These are phyloP conservation scores for Eupristina koningsbergeri DNA, from an alignment of 1,140 invertebrate genomes.

Conservation along the genomic window DNA sequence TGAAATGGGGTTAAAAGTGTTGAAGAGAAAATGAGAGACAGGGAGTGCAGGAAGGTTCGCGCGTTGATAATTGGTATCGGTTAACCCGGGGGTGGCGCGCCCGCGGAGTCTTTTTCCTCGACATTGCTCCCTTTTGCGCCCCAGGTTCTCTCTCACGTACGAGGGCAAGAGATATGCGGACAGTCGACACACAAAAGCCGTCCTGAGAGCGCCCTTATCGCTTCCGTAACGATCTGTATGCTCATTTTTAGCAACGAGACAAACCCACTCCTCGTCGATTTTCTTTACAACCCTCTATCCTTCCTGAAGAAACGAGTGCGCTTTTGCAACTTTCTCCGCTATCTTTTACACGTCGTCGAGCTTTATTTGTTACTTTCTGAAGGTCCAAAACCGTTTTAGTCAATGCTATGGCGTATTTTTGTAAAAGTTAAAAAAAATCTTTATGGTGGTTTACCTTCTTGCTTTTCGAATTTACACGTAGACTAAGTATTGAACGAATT, in stretches of 20 bases:
- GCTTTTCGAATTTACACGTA: too few relatives aligned
- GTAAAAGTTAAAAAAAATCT: background rate
- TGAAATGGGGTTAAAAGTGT: slow-evolving; percentile 13
- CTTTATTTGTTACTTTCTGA: background rate
- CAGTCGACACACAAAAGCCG: slow-evolving; percentile 50
- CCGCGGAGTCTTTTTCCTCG: slow-evolving; percentile 53
- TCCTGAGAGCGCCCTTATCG: slow-evolving; percentile 68
- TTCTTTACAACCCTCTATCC: background rate
- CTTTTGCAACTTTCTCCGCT: background rate
- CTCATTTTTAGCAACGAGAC: background rate
- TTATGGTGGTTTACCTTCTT: too few relatives aligned
- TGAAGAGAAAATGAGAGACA: background rate
- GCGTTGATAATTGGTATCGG: slow-evolving; percentile 74
- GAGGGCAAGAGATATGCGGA: slow-evolving; percentile 11
- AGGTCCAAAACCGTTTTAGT: background rate
- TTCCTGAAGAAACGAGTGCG: background rate
- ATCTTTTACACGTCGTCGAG: background rate
- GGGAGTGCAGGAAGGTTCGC: slow-evolving; percentile 22
- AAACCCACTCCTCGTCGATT: background rate
- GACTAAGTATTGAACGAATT: too few relatives aligned
- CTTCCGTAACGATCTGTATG: slow-evolving; percentile 61
- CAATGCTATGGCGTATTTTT: background rate
- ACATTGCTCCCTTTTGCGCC: slow-evolving; percentile 63
- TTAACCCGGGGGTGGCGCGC: slow-evolving; percentile 66
- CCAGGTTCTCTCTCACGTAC: slow-evolving; percentile 57